Evolutionary conservation across 1,140 invertebrate species (phyloP).

Genomic region (Holotrichia oblita): DNA sequence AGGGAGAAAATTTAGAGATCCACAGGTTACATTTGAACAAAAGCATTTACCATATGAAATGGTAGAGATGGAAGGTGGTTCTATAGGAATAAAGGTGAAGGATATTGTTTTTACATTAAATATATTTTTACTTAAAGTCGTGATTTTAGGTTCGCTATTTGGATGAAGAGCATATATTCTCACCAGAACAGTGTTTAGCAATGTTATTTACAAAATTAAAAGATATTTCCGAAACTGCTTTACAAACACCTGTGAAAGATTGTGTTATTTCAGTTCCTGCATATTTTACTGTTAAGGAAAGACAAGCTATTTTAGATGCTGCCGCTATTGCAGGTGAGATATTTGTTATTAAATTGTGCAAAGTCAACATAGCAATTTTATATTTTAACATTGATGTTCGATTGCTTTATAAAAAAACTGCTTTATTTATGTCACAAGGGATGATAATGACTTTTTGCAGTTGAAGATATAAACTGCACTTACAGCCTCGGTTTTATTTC

Average conservation of each 20-base stretch:
- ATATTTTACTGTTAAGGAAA: slow-evolving; percentile 94
- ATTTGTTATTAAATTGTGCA: neutral
- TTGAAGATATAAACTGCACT: too few species aligned
- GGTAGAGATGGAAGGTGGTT: slow-evolving; percentile 73
- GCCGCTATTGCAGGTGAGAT: slow-evolving; percentile 77
- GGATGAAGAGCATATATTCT: slow-evolving; percentile 85
- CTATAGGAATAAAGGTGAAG: slow-evolving; percentile 78
- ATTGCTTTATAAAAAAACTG: too few species aligned
- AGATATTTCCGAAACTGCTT: slow-evolving; percentile 84
- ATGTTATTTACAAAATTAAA: slow-evolving; percentile 98
- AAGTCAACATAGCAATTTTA: too few species aligned
- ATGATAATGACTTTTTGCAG: too few species aligned
- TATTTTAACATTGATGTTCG: too few species aligned
- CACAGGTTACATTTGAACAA: slow-evolving; percentile 83
- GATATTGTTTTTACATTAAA: slow-evolving; percentile 38
- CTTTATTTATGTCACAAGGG: too few species aligned
- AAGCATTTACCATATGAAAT: slow-evolving; percentile 80
- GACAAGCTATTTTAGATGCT: slow-evolving; percentile 90
- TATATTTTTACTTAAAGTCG: slow-evolving; percentile 39
- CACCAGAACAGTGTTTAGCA: slow-evolving; percentile 94
- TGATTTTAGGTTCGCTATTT: slow-evolving; percentile 82
- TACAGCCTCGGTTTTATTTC: too few species aligned
- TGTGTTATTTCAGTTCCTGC: slow-evolving; percentile 97
- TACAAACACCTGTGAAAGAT: slow-evolving; percentile 93
- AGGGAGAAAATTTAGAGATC: slow-evolving; percentile 88